These are phyloP conservation scores for Mionectes olivaceus DNA, from an alignment of 2,797 vertebrate genomes.

Conservation along the genomic window DNA sequence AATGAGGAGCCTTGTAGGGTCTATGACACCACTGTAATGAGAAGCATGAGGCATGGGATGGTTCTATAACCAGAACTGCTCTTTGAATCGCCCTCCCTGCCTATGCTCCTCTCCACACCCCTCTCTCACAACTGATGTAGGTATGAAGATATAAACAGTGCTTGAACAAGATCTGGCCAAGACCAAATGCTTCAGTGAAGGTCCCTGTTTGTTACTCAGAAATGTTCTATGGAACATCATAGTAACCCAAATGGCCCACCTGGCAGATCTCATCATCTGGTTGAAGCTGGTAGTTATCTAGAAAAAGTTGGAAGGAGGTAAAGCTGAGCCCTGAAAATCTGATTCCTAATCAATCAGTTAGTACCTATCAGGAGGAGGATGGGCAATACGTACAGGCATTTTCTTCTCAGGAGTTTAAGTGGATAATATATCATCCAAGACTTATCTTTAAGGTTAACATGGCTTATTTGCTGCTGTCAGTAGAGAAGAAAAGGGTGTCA, in stretches of 20 bases:
- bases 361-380: background rate
- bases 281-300: background rate
- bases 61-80: background rate
- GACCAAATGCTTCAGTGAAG: background rate
- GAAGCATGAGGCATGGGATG: background rate
- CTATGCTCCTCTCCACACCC: background rate
- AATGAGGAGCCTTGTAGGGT: background rate
- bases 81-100: background rate
- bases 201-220: background rate
- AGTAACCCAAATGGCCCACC: background rate
- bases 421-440: background rate
- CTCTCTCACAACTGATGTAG: background rate
- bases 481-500: background rate
- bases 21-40: background rate
- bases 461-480: background rate
- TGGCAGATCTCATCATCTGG: background rate
- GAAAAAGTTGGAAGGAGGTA: background rate
- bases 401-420: background rate
- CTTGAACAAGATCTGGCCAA: background rate
- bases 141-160: background rate
- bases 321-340: background rate
- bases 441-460: background rate
- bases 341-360: background rate
- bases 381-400: background rate
- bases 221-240: background rate